Evolutionary conservation across 2,888 invertebrate species (phyloP), one percentile per base, ranked within the genome.

Genomic region (Pachymerium ferrugineum): DNA sequence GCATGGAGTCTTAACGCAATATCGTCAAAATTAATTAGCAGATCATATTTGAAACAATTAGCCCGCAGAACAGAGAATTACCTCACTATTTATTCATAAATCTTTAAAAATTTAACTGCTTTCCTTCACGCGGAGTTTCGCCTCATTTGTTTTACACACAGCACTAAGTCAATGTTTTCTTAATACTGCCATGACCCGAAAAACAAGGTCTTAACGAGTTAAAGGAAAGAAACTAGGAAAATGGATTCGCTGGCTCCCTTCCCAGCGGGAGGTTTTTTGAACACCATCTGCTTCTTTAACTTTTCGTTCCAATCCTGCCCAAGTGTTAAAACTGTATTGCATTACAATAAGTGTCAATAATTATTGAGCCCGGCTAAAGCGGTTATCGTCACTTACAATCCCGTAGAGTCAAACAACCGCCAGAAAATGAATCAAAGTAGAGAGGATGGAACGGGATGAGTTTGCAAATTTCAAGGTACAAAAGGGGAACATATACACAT

Each of bases 101-200:
- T n/a, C n/a, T n/a, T n/a, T n/a, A n/a, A n/a, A n/a, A n/a, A n/a
- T n/a, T n/a, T n/a, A n/a, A n/a, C n/a, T n/a, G n/a, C n/a, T n/a
- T n/a, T n/a, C n/a, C n/a, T n/a, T n/a, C n/a, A 28, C 5, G 62
- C 62, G 28, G 14, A 22, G 62, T 62, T 62, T 25, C 28, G 62
- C 62, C 62, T 62, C 62, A 62, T 62, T 62, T 62, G 62, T 62
- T 62, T 62, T 62, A 25, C 25, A 62, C 62, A n/a, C 14, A n/a
- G 8, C 25, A 28, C 12, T 28, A 62, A 16, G 62, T 62, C 62
- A 62, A 62, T 62, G 62, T 62, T 62, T 62, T 62, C 62, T 28
- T 28, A 62, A 62, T 62, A 62, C 62, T 62, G 22, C 28, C 62
- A 62, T 62, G 62, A 62, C 62, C 62, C 62, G 62, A 28, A 62